Evolutionary conservation across 2,113 vertebrate species (phyloP).

Genomic region (Callionymus lyra): DNA sequence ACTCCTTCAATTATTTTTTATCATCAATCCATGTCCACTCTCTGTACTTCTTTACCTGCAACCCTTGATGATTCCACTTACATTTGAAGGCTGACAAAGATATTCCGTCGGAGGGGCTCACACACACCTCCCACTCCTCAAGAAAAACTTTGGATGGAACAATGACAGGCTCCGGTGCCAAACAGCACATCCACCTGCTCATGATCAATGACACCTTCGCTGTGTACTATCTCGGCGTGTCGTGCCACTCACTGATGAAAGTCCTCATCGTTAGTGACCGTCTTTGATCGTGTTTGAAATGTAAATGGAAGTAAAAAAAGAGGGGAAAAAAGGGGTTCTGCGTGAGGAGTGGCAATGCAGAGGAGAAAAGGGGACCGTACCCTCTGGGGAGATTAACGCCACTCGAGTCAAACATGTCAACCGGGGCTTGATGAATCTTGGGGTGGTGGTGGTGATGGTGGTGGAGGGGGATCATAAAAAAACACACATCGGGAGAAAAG

Average conservation of each 20-base stretch:
- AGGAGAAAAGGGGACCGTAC: slow-evolving; percentile 49
- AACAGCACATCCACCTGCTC: slow-evolving; percentile 51
- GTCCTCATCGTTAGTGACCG: slow-evolving; percentile 63
- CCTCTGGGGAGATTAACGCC: slow-evolving; percentile 67
- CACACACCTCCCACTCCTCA: no score
- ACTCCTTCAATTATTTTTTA: no score
- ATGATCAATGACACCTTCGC: slow-evolving; percentile 54
- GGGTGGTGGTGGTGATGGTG: no score
- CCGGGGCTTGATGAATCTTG: slow-evolving; percentile 68
- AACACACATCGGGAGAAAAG: slow-evolving; percentile 45
- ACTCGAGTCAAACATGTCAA: slow-evolving; percentile 68
- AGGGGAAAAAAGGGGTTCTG: slow-evolving; percentile 27
- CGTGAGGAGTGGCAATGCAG: slow-evolving; percentile 46
- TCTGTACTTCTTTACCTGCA: no score
- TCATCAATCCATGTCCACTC: no score
- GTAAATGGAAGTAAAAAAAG: slow-evolving; percentile 59
- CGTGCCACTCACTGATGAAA: slow-evolving; percentile 60
- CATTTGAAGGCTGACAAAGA: no score
- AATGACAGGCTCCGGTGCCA: slow-evolving; percentile 53
- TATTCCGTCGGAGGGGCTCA: no score
- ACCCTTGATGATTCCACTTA: no score
- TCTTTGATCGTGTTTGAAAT: slow-evolving; percentile 69
- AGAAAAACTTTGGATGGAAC: slow-evolving; percentile 60
- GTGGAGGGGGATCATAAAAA: slow-evolving; percentile 23
- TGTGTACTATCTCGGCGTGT: slow-evolving; percentile 44